Evolutionary conservation across 2,888 invertebrate genomes (phyloP).

Genomic region (Adela reaumurella): DNA sequence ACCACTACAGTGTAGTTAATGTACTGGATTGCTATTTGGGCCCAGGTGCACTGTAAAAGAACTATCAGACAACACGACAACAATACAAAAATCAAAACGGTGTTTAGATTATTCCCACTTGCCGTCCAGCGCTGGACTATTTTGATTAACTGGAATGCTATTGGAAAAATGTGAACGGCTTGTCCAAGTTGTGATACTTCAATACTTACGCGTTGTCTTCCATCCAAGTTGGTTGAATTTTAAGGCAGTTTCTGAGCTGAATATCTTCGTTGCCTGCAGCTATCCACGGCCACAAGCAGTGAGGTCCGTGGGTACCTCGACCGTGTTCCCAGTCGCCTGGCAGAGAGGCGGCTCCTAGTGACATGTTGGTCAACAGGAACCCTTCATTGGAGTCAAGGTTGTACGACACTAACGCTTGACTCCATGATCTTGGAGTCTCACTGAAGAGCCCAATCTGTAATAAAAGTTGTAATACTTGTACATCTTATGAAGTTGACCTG

Average conservation of each 20-base stretch:
- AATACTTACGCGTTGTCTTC: slow-evolving; percentile 53
- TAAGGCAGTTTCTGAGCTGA: slow-evolving; percentile 65
- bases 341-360: slow-evolving; percentile 51
- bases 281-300: slow-evolving; percentile 69
- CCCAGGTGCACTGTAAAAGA: too few species aligned
- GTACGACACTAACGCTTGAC: slow-evolving; percentile 30
- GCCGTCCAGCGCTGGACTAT: too few species aligned
- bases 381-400: slow-evolving; percentile 33
- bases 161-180: too few species aligned
- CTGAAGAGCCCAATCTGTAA: slow-evolving; percentile 43
- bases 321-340: slow-evolving; percentile 58
- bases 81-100: too few species aligned
- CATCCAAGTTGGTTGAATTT: slow-evolving; percentile 86
- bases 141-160: too few species aligned
- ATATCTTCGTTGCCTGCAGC: slow-evolving; percentile 61
- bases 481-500: too few species aligned
- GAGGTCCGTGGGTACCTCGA: slow-evolving; percentile 33
- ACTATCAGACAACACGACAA: too few species aligned
- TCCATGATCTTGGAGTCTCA: slow-evolving; percentile 34
- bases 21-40: too few species aligned
- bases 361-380: slow-evolving; percentile 45
- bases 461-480: too few species aligned
- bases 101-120: too few species aligned
- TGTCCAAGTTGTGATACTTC: too few species aligned
- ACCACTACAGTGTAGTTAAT: too few species aligned